A percentile compares a stretch with the other conserved stretches of the same genome.
These are phyloP conservation scores for Ganaspis sp. DNA, from an alignment of 1,140 invertebrate genomes.

Conservation along the genomic window DNA sequence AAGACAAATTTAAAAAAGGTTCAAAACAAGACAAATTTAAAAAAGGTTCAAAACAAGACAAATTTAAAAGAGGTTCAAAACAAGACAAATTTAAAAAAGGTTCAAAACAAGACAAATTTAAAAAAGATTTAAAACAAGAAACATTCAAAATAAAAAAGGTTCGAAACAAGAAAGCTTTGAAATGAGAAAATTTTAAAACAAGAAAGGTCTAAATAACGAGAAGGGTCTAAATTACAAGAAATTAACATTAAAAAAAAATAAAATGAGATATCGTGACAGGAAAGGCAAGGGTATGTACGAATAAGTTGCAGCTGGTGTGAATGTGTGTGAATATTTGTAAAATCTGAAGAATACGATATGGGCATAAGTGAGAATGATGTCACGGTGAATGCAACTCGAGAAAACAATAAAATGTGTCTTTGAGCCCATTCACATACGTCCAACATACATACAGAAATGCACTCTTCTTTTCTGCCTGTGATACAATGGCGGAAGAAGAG, in stretches of 20 bases:
- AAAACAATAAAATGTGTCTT: conserved; percentile 33
- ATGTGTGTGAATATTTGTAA: not conserved
- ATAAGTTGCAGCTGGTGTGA: not conserved
- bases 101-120: too few relatives aligned
- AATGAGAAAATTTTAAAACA: not conserved
- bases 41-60: too few relatives aligned
- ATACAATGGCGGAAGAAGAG: not conserved
- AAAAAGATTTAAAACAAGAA: too few relatives aligned
- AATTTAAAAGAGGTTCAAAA: too few relatives aligned
- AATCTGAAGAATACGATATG: not conserved
- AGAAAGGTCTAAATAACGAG: not conserved
- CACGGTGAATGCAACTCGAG: conserved; percentile 37
- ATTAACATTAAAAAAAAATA: not conserved
- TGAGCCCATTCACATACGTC: conserved; percentile 13
- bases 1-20: too few relatives aligned
- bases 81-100: too few relatives aligned
- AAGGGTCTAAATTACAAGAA: not conserved
- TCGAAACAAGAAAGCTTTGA: too few relatives aligned
- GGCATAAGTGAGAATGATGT: conserved; percentile 58
- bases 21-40: too few relatives aligned
- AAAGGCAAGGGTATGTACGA: not conserved
- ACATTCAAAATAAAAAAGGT: too few relatives aligned
- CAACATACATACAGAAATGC: not conserved
- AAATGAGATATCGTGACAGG: conserved; percentile 5
- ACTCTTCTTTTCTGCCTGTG: not conserved